Conservation (phyloP, 2,113 vertebrate species). For the Eupsittula cactorum region DNA sequence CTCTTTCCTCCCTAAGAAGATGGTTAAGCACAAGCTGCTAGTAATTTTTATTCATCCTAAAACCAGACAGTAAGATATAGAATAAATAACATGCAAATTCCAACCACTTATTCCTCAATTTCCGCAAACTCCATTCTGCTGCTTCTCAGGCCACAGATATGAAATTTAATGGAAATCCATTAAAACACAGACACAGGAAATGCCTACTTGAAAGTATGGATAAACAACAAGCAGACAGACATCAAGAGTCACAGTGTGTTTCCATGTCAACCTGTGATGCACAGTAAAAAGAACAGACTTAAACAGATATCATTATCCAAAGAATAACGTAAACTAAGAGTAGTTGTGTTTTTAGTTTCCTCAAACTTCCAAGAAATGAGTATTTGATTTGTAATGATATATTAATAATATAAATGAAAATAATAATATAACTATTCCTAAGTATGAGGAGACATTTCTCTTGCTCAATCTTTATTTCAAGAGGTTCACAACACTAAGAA, state of each 20-base stretch:
- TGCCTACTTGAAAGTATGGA: background rate
- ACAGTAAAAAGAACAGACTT: background rate
- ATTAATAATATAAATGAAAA: background rate
- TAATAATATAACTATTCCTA: background rate
- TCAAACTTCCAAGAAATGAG: background rate
- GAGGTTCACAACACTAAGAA: background rate
- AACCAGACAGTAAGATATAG: background rate
- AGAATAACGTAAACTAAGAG: background rate
- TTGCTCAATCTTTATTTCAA: background rate
- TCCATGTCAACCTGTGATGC: background rate
- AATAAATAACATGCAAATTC: background rate
- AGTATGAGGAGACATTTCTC: background rate
- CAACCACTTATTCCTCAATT: background rate
- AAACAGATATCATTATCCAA: background rate
- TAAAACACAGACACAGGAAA: background rate
- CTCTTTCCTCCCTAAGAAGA: background rate
- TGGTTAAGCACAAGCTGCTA: background rate
- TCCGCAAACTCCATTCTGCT: background rate
- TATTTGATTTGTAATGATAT: background rate
- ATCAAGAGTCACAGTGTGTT: rapidly evolving
- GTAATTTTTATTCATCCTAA: background rate
- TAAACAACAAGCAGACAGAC: background rate
- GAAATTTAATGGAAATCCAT: background rate
- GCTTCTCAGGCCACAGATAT: background rate
- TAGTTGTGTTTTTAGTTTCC: background rate